Evolutionary conservation across 2,888 invertebrate genomes (phyloP), one percentile per base, ranked within the genome.

Genomic region (Dinocampus coccinellae): DNA sequence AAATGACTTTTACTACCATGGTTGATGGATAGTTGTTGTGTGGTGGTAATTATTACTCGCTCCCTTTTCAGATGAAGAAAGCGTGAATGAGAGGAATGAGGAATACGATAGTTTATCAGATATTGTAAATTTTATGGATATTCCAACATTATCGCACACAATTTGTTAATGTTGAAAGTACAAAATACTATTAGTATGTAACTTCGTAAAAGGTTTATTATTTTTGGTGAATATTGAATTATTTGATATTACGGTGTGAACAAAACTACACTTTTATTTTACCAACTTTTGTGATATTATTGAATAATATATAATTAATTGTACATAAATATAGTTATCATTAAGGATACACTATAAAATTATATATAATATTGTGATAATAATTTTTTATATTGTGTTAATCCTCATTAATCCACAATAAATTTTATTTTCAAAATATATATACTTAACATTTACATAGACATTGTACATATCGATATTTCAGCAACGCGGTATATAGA

Each of bases 11-110:
- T 53, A 24, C 64, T 20, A 64, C 64, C 34, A 1, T 13, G n/a
- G 61, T 60, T 76, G 76, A 76, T 73, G 73, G 74, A 76, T 75
- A 69, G 73, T 47, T 64, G 60, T 72, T 61, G 70, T 66, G 73
- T 70, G 72, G 69, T 75, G 67, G 72, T 76, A 76, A 76, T 76
- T 76, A 76, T 72, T 70, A 60, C 62, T 22, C 47, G 22, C 69
- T 33, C 52, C 64, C 71, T 67, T 39, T 69, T 47, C 26, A 26
- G 34, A 55, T 64, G 61, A 39, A 34, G 42, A 60, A 34, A 61
- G 57, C 20, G n/a, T 39, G 69, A 39, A 63, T 70, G 64, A 61
- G 16, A 47, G 16, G 65, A 34, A 65, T 55, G 55, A 65, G 55
- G 53, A 36, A 55, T 36, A 55, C 26, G 24, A 9, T 26, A 65